Evolutionary conservation across 2,113 vertebrate genomes (phyloP).

Genomic region (Amphilophus citrinellus): DNA sequence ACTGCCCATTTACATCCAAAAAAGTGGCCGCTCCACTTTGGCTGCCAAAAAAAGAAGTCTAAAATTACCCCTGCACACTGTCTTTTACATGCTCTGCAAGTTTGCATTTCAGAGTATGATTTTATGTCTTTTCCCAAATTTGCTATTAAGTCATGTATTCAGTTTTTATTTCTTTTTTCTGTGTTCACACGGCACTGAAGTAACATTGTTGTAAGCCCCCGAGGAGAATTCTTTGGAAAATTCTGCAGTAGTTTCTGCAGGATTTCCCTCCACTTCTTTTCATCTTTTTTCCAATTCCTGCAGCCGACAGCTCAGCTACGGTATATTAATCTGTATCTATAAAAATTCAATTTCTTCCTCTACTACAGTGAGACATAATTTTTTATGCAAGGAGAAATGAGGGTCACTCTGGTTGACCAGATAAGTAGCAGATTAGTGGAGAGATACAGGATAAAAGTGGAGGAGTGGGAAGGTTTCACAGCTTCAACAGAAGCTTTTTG

Average conservation of each 20-base stretch:
- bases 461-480: conserved; percentile 7
- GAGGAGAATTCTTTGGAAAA: conserved; percentile 27
- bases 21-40: conserved; percentile 49
- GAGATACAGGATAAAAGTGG: neutral
- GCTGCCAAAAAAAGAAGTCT: conserved; percentile 32
- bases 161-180: neutral
- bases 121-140: conserved; percentile 17
- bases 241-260: conserved; percentile 52
- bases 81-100: conserved; percentile 26
- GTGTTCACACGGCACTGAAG: neutral
- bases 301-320: conserved; percentile 38
- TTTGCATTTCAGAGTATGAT: neutral
- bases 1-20: conserved; percentile 59
- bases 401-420: conserved; percentile 18
- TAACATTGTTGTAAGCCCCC: conserved; percentile 25
- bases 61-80: conserved; percentile 28
- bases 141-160: conserved; percentile 34
- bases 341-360: conserved; percentile 41
- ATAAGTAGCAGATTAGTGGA: neutral
- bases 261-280: conserved; percentile 52
- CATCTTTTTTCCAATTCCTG: conserved; percentile 34
- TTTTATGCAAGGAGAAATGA: neutral
- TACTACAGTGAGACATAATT: conserved; percentile 24
- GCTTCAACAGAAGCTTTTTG: neutral
- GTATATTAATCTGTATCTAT: conserved; percentile 38